These are phyloP conservation scores for Drosophila ezoana DNA, from an alignment of 2,888 invertebrate species.

Conservation along the genomic window DNA sequence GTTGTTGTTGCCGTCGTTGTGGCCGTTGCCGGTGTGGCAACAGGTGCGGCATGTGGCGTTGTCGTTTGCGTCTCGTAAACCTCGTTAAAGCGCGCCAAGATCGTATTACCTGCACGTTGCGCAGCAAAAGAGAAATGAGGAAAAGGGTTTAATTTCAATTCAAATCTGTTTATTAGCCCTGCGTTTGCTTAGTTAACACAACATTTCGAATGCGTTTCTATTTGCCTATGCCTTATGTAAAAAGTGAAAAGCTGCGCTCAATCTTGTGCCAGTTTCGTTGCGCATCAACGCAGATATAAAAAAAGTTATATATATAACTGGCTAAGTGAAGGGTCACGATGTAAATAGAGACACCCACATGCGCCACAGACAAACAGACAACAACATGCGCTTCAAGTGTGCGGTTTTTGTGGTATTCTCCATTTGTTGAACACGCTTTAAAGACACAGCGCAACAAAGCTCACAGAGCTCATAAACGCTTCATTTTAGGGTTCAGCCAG, in stretches of 20 bases:
- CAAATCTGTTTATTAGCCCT: constrained; percentile 46
- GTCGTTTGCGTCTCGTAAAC: constrained; percentile 74
- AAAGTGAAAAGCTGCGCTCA: constrained; percentile 49
- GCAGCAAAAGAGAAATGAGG: constrained; percentile 27
- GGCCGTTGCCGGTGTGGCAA: constrained; percentile 24
- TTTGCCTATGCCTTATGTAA: constrained; percentile 33
- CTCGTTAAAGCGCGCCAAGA: constrained; percentile 83
- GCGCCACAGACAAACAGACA: constrained; percentile 17
- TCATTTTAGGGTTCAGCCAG: background rate
- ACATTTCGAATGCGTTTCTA: constrained; percentile 39
- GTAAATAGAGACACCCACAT: constrained; percentile 42
- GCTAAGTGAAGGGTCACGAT: constrained; percentile 61
- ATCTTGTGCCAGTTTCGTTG: constrained; percentile 34
- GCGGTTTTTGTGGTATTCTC: constrained; percentile 46
- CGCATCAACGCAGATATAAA: constrained; percentile 20
- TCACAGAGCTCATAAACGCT: background rate
- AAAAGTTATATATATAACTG: background rate
- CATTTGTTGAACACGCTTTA: constrained; percentile 14
- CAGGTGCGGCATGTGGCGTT: constrained; percentile 38
- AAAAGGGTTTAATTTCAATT: constrained; percentile 47
- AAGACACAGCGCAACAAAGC: constrained; percentile 36
- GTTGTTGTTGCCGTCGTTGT: constrained; percentile 25
- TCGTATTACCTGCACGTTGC: constrained; percentile 81
- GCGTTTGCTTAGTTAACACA: constrained; percentile 29
- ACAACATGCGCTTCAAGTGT: constrained; percentile 32